Evolutionary conservation across 2,113 vertebrate genomes (phyloP).

Genomic region (Lophotis ruficrista): DNA sequence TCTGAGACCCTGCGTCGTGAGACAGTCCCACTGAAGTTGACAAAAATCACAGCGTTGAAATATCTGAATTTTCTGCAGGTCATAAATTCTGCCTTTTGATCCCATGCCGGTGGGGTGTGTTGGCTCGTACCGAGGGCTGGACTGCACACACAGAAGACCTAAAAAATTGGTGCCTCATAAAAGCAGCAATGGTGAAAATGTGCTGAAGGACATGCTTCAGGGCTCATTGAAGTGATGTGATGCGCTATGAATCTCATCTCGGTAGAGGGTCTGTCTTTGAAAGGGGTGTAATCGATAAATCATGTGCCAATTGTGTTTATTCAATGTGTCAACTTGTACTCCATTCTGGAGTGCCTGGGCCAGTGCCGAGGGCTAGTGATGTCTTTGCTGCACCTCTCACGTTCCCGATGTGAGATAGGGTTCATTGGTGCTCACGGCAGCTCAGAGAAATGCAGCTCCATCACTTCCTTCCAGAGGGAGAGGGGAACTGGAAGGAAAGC

Average conservation of each 20-base stretch:
- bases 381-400: neutral
- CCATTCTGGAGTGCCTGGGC: neutral
- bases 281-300: neutral
- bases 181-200: neutral
- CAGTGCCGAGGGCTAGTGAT: neutral
- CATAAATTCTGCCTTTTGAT: neutral
- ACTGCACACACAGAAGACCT: neutral
- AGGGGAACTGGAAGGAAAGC: neutral
- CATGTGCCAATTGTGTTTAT: constrained; percentile 16
- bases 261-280: neutral
- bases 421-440: neutral
- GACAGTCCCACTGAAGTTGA: neutral
- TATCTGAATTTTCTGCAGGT: neutral
- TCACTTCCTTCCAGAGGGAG: neutral
- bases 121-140: neutral
- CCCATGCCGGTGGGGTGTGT: neutral
- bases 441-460: neutral
- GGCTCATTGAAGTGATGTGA: neutral
- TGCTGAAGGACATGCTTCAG: neutral
- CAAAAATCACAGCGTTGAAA: neutral
- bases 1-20: neutral
- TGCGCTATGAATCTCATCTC: neutral
- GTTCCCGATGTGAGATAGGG: rapidly evolving
- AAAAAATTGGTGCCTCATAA: neutral
- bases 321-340: neutral